These are phyloP conservation scores for Leistus spinibarbis DNA, from an alignment of 2,888 invertebrate genomes.

Conservation along the genomic window DNA sequence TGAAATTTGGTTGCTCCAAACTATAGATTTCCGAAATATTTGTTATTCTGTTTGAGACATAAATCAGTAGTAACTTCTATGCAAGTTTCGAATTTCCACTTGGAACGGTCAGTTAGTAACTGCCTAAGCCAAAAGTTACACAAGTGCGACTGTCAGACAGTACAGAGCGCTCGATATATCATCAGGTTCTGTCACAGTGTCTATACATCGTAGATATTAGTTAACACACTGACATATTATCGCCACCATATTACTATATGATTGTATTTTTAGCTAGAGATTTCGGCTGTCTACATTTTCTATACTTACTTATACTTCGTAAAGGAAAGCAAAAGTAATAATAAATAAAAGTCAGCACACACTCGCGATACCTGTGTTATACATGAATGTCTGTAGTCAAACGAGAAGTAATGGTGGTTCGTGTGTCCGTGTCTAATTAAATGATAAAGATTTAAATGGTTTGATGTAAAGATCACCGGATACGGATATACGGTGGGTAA, in stretches of 20 bases:
- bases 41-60: neutral
- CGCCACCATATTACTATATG: too few species aligned
- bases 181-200: neutral
- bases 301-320: too few species aligned
- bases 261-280: too few species aligned
- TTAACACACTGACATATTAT: too few species aligned
- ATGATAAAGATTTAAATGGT: conserved; percentile 6
- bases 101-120: neutral
- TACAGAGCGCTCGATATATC: neutral
- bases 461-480: neutral
- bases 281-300: too few species aligned
- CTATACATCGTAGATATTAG: too few species aligned
- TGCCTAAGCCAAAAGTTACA: neutral
- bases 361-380: neutral
- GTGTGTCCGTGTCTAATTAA: conserved; percentile 3
- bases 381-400: neutral
- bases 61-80: neutral
- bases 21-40: neutral
- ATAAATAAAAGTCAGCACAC: too few species aligned
- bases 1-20: neutral
- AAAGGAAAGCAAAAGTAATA: too few species aligned
- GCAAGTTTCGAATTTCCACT: neutral
- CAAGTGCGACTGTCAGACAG: neutral
- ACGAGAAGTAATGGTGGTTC: neutral
- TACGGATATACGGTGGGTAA: neutral